These are phyloP conservation scores for Tenebrosternarchus preto DNA, from an alignment of 2,113 vertebrate genomes.

Conservation along the genomic window DNA sequence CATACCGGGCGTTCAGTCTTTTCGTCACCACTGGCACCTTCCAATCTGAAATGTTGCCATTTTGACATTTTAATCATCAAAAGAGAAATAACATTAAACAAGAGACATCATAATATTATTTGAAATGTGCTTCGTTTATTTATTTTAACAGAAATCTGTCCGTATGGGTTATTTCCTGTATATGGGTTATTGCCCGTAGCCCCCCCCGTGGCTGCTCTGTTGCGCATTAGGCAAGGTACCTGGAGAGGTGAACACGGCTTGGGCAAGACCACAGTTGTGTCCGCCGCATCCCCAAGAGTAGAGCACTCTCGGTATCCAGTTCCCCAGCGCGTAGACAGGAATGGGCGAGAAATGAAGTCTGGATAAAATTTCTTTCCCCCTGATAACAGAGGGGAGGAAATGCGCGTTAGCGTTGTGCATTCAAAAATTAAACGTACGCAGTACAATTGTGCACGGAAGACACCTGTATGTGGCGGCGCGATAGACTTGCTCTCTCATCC, in stretches of 20 bases:
- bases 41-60: conserved; percentile 62
- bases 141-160: too few relatives aligned
- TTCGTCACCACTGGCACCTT: conserved; percentile 67
- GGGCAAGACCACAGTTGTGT: conserved; percentile 69
- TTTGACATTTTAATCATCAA: too few relatives aligned
- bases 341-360: conserved; percentile 74
- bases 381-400: conserved; percentile 33
- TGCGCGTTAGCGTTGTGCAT: not conserved
- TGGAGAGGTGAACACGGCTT: conserved; percentile 71
- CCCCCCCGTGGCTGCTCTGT: too few relatives aligned
- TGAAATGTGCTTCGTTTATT: too few relatives aligned
- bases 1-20: conserved; percentile 75
- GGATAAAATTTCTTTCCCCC: conserved; percentile 71
- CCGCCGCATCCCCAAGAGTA: conserved; percentile 72
- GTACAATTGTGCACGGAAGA: too few relatives aligned
- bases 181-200: too few relatives aligned
- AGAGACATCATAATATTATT: too few relatives aligned
- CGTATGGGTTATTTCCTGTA: too few relatives aligned
- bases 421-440: too few relatives aligned
- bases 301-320: conserved; percentile 76
- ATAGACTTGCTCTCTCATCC: conserved; percentile 76
- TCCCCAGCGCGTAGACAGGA: conserved; percentile 71
- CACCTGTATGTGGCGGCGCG: conserved; percentile 61
- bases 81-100: not conserved
- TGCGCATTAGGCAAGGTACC: conserved; percentile 51